phyloP scores from a whole-genome alignment of 1,140 invertebrate species.

The Lucilia cuprina region DNA sequence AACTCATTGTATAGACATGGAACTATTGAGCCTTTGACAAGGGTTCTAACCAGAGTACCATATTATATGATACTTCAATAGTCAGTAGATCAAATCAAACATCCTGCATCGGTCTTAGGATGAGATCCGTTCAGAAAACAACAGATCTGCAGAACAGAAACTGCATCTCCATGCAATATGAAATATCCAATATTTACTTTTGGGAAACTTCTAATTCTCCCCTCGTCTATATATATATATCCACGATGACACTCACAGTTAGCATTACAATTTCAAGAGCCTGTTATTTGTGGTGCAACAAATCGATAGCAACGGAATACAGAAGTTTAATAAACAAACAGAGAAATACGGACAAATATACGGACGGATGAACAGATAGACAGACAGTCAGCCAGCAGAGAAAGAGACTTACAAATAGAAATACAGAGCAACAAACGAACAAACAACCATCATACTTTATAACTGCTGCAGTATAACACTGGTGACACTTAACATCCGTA shows the following conservation, averaged over 20 bases:
- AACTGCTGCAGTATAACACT: conserved; percentile 11
- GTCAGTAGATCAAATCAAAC: too few species aligned
- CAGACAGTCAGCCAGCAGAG: background rate
- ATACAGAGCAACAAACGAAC: background rate
- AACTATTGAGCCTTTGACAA: too few species aligned
- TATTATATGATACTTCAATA: too few species aligned
- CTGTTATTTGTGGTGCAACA: background rate
- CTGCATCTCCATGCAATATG: too few species aligned
- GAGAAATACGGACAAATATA: background rate
- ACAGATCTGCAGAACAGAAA: too few species aligned
- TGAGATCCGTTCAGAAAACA: too few species aligned
- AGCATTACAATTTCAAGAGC: background rate
- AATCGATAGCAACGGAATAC: background rate
- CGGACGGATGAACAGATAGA: background rate
- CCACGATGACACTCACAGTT: background rate
- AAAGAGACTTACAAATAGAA: background rate
- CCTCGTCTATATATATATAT: background rate
- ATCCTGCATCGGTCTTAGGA: too few species aligned
- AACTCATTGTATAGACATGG: too few species aligned
- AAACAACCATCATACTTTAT: conserved; percentile 12
- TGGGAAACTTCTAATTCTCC: too few species aligned
- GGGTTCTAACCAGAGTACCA: too few species aligned
- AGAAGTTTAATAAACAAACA: conserved; percentile 1
- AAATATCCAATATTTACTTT: too few species aligned
- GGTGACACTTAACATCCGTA: conserved; percentile 13